These are phyloP conservation scores for Pemphigus obesinymphae DNA, from an alignment of 1,140 invertebrate genomes.

Conservation along the genomic window DNA sequence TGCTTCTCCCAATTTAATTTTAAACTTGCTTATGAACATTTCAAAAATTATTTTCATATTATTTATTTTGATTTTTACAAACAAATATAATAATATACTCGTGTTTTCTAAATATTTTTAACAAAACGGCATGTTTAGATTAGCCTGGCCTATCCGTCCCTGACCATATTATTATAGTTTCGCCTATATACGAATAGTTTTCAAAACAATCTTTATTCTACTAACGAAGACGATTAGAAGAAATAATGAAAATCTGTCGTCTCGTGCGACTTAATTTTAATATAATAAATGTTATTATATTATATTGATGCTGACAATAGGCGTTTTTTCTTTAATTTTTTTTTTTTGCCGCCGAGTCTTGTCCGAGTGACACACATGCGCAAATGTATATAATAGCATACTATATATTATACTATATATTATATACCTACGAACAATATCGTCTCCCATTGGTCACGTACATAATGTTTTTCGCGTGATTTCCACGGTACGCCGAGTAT, in stretches of 20 bases:
- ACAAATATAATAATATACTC: no score
- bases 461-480: not conserved
- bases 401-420: not conserved
- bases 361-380: slow-evolving; percentile 31
- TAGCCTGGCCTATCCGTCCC: no score
- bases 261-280: not conserved
- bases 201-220: no score
- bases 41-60: no score
- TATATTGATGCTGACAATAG: slow-evolving; percentile 1
- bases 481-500: not conserved
- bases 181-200: no score
- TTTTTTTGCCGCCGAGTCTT: not conserved
- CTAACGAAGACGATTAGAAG: no score
- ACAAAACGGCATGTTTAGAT: no score
- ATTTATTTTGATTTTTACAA: no score
- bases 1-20: no score
- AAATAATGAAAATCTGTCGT: not conserved
- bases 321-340: not conserved
- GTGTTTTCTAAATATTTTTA: no score
- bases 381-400: not conserved
- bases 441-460: slow-evolving; percentile 16
- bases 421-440: not conserved
- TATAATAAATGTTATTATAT: slow-evolving; percentile 5
- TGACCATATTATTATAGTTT: no score
- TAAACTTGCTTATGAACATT: no score